Percentiles rank a stretch among this genome's conserved stretches.
These are phyloP conservation scores for Pemphredon lugubris DNA, from an alignment of 2,888 invertebrate species.

Conservation along the genomic window DNA sequence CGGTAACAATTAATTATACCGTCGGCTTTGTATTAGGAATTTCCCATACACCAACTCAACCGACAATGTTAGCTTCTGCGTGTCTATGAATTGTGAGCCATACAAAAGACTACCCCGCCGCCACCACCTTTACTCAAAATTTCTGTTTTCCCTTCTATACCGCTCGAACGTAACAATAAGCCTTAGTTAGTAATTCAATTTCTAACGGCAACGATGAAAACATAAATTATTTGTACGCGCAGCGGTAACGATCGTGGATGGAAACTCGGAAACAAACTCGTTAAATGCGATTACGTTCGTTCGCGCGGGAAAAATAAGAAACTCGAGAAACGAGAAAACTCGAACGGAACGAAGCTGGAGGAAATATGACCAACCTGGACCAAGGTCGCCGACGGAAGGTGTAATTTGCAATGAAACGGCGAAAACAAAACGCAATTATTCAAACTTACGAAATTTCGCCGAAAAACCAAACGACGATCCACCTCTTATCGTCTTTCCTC, in stretches of 20 bases:
- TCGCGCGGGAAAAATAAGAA: too few relatives aligned
- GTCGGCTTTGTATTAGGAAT: slow-evolving; percentile 59
- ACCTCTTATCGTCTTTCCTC: too few relatives aligned
- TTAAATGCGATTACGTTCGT: background rate
- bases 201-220: slow-evolving; percentile 41
- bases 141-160: slow-evolving; percentile 19
- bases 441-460: too few relatives aligned
- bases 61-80: slow-evolving; percentile 32
- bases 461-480: too few relatives aligned
- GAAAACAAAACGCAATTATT: too few relatives aligned
- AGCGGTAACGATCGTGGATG: slow-evolving; percentile 31
- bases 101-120: slow-evolving; percentile 44
- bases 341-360: too few relatives aligned
- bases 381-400: too few relatives aligned
- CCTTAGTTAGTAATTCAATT: slow-evolving; percentile 46
- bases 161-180: slow-evolving; percentile 28
- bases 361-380: too few relatives aligned
- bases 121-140: slow-evolving; percentile 39
- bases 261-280: slow-evolving; percentile 17
- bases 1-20: slow-evolving; percentile 64
- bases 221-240: slow-evolving; percentile 38
- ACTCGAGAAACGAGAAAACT: too few relatives aligned
- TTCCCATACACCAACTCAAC: slow-evolving; percentile 41
- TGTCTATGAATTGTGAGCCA: slow-evolving; percentile 42
- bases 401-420: too few relatives aligned